Base-by-base conservation (phyloP, 1,140 invertebrate species). In the Sycophaga agraensis region DNA sequence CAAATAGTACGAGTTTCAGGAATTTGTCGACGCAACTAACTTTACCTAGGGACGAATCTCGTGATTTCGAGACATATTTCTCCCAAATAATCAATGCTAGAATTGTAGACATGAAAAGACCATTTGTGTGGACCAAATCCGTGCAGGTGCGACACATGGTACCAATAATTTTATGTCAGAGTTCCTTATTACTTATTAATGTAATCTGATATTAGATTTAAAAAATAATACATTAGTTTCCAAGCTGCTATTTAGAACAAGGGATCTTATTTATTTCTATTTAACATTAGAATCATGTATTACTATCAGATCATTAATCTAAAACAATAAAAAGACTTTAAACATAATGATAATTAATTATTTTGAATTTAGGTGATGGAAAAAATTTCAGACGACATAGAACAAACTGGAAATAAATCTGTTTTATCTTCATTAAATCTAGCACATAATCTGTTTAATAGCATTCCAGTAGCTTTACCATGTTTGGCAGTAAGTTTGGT, bases 391-490 rank as follows among this genome's bases (percentile, higher is more conserved):
- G 85, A 79, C 60, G 78, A 83, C 46, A 76, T 78, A 0, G 80
- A 81, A 48, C 66, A 70, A 12, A 65, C 67, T 0, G 22, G 40
- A 0, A 64, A 46, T 21, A 76, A 73, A 65, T 91, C 83, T 26
- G 85, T 87, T 35, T 79, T 93, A 43, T 82, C 86, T 1, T 85
- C 88, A 0, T 80, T 98, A 1, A 97, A 97, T 78, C 81, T 98
- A 22, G 89, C 94, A 0, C 93, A 96, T 77, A 98, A 98, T 82
- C 84, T 91, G 56, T 96, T 98, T 73, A 88, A 87, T 17, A 87
- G 85, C 55, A 88, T 98, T 37, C 97, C 97, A 0, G 83, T 86
- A 3, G 89, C 90, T n/a, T 74, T 99, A 16, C 88, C 95, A 1
- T 99, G 97, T 73, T 80, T 94, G 26, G 94, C 93, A 6, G 88